A percentile compares a stretch with the other conserved stretches of the same genome.
Conservation (phyloP, 2,888 invertebrate genomes). For the Adineta ricciae region DNA sequence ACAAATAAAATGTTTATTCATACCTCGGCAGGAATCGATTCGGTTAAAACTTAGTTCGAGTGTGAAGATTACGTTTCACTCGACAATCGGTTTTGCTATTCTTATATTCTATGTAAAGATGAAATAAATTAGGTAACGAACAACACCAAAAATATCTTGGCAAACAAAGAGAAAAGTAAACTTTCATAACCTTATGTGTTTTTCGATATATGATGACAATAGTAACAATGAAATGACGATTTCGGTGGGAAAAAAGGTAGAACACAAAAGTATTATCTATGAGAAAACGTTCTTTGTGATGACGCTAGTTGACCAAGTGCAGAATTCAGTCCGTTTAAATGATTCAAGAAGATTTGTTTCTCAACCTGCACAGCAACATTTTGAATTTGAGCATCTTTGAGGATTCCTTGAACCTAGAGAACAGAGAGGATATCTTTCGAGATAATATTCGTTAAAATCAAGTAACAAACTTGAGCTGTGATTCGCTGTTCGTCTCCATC, state of each 20-base stretch:
- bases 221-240: background rate
- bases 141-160: background rate
- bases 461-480: constrained; percentile 26
- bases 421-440: background rate
- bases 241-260: background rate
- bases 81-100: too few relatives aligned
- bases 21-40: too few relatives aligned
- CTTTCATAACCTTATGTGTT: too few relatives aligned
- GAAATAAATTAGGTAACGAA: background rate
- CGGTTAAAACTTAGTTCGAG: too few relatives aligned
- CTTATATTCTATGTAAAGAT: background rate
- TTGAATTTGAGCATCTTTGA: constrained; percentile 48
- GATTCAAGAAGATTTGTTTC: constrained; percentile 50
- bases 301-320: constrained; percentile 38
- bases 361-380: constrained; percentile 52
- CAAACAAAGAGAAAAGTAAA: background rate
- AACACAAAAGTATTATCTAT: background rate
- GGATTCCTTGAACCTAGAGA: constrained; percentile 41
- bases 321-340: constrained; percentile 49
- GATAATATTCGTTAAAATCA: background rate
- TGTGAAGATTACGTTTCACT: too few relatives aligned
- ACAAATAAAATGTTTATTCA: too few relatives aligned
- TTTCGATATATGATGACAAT: background rate
- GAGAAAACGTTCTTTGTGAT: background rate
- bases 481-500: constrained; percentile 60